Evolutionary conservation across 1,140 invertebrate species (phyloP), one percentile per base, ranked within the genome.

Genomic region (Colletes gigas): DNA sequence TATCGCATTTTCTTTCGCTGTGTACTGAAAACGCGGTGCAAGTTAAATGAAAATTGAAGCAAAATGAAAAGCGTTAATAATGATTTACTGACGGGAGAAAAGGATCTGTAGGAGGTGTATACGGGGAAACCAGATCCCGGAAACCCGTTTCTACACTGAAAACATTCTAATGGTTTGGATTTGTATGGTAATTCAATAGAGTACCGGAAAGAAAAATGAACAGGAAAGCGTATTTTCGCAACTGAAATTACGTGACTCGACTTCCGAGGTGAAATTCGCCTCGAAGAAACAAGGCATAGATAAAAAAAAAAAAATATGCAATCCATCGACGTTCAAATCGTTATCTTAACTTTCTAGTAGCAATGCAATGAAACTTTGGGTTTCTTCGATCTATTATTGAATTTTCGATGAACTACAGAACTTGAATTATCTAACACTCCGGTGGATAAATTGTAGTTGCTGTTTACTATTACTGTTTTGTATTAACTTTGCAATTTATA

Each of bases 51-150:
- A 69, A 72, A 69, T 72, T 71, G 68, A 62, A 57, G 55, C 55
- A 30, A 14, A 44, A 21, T 54, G 55, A 71, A 78, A 78, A 78
- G 30, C 17, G 15, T 19, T 63, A 78, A 78, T 63, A 57, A 59
- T 14, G 76, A 54, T 54, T 47, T 57, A 21, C 57, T 71, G 68
- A 17, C 76, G 57, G 57, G 63, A 30, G 19, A 39, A 69, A 19
- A 50, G 55, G 30, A 71, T 78, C 68, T n/a, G n/a, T n/a, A n/a
- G n/a, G n/a, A n/a, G n/a, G 52, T 19, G 68, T 39, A 59, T 30
- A 21, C 17, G 75, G 57, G 21, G 62, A 54, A 78, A 54, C 15
- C 66, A 14, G 9, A 14, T n/a, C 60, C 44, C 1, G n/a, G n/a
- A 47, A 63, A 63, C 63, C 52, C 21, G 14, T 39, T 78, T 78